Conservation (phyloP, 37 sponge, comb jelly and placozoan species). For the Bolinopsis microptera region DNA sequence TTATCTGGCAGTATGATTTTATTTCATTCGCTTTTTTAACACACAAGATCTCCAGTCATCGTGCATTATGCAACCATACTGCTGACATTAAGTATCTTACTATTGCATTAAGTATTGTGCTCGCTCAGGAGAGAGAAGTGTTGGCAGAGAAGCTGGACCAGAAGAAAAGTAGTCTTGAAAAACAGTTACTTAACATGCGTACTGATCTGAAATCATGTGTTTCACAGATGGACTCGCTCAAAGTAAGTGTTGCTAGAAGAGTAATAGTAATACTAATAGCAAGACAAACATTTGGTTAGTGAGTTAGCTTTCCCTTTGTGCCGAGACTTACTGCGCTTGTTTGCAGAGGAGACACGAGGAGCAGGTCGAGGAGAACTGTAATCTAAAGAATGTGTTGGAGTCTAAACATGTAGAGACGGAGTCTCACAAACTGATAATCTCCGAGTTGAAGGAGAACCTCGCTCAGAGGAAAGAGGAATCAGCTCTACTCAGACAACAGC, state of each 20-base stretch:
- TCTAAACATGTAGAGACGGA: background rate
- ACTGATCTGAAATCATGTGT: background rate
- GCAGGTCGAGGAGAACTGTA: background rate
- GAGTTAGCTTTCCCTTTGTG: too few relatives aligned
- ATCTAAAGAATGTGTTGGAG: background rate
- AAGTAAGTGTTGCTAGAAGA: too few relatives aligned
- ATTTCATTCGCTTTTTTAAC: background rate
- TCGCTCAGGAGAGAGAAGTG: background rate
- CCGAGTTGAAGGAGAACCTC: slow-evolving; percentile 23
- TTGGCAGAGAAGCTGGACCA: slow-evolving; percentile 14
- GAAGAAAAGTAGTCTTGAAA: background rate
- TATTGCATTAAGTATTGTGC: too few relatives aligned
- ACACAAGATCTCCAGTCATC: background rate
- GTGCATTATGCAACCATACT: too few relatives aligned
- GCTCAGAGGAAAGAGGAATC: background rate
- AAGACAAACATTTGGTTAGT: too few relatives aligned
- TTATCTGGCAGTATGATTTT: background rate
- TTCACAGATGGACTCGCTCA: background rate
- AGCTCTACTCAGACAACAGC: background rate
- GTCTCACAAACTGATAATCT: background rate
- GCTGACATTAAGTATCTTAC: too few relatives aligned
- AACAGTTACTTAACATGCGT: background rate
- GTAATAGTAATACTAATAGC: too few relatives aligned
- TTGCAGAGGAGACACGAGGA: background rate
- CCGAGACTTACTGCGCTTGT: too few relatives aligned